These are phyloP conservation scores for Bradypodion ventrale DNA, from an alignment of 2,797 vertebrate genomes.

Conservation along the genomic window DNA sequence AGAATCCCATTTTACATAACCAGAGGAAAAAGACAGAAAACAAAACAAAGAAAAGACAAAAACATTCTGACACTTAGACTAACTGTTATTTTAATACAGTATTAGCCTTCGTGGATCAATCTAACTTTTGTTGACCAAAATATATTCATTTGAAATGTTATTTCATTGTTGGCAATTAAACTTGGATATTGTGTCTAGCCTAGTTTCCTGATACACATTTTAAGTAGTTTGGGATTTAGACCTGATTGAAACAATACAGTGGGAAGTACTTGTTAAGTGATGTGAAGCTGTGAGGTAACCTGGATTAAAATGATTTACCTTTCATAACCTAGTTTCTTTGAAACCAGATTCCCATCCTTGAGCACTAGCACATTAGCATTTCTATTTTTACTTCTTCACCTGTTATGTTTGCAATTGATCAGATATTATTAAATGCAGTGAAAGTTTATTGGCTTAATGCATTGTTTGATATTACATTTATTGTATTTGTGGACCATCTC, in stretches of 20 bases:
- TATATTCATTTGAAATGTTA: constrained; percentile 7
- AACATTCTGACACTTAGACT: too few species aligned
- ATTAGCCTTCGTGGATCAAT: too few species aligned
- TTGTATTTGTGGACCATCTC: neutral
- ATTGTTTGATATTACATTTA: neutral
- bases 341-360: neutral
- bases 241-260: neutral
- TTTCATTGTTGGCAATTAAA: neutral
- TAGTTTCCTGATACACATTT: neutral
- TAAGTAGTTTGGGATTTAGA: neutral
- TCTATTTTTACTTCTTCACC: neutral
- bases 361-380: neutral
- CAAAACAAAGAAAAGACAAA: too few species aligned
- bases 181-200: neutral
- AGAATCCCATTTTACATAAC: neutral
- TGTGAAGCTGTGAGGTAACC: neutral
- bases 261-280: neutral
- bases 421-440: neutral
- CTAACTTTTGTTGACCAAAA: constrained; percentile 38
- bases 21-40: too few species aligned
- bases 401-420: neutral
- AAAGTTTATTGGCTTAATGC: neutral
- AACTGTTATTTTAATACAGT: too few species aligned
- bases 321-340: too few species aligned
- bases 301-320: neutral